phyloP scores from a whole-genome alignment of 1,140 invertebrate species.

The Heliconius hermathena region DNA sequence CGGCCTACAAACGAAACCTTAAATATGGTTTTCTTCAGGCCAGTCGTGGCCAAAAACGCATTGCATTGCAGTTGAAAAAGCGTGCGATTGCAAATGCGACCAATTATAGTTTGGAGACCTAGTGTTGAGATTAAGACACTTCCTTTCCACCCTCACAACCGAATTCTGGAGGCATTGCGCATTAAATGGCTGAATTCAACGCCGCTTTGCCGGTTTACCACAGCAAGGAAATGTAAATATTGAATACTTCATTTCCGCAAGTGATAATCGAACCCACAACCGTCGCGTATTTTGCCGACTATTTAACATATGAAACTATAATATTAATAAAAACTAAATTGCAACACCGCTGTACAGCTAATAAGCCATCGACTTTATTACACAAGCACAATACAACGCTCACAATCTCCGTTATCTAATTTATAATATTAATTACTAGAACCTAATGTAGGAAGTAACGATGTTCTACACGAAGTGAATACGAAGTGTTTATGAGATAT shows the following conservation, averaged over 20 bases:
- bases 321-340: background rate
- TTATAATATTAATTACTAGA: slow-evolving; percentile 1
- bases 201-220: background rate
- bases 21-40: no score
- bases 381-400: background rate
- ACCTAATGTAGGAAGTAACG: background rate
- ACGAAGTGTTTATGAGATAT: background rate
- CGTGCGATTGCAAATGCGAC: no score
- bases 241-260: background rate
- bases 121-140: no score
- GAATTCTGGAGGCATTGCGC: background rate
- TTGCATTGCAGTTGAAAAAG: no score
- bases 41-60: no score
- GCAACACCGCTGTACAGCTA: background rate
- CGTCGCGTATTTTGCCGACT: background rate
- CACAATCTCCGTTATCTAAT: background rate
- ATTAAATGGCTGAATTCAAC: background rate
- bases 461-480: background rate
- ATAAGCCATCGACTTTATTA: background rate
- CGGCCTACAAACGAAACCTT: no score
- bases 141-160: background rate
- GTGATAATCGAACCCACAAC: background rate
- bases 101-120: no score
- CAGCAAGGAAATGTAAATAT: background rate
- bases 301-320: no score